Evolutionary conservation across 1,140 invertebrate genomes (phyloP).

Genomic region (Gryllus bimaculatus): DNA sequence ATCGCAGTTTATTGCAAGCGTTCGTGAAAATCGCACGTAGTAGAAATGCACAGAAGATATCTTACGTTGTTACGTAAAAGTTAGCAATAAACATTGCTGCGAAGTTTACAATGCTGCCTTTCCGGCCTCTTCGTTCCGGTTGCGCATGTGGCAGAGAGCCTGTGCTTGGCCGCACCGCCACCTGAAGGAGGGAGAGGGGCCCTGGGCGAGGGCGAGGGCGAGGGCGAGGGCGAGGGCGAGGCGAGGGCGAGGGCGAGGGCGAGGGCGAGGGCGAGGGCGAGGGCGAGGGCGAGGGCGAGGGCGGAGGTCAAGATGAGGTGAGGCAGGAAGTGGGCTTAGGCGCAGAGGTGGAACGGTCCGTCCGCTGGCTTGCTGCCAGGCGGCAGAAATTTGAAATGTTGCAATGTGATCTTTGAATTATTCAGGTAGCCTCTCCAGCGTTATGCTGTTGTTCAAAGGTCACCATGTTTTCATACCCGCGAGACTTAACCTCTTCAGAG

Average conservation of each 20-base stretch:
- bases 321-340: background rate
- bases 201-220: background rate
- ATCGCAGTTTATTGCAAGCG: no score
- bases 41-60: no score
- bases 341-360: background rate
- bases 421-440: background rate
- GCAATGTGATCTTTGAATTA: conserved; percentile 1
- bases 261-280: background rate
- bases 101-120: no score
- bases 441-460: background rate
- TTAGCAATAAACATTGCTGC: no score
- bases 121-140: no score
- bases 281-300: background rate
- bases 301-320: background rate
- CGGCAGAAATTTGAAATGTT: background rate
- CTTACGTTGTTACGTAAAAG: no score
- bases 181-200: no score
- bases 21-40: no score
- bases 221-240: background rate
- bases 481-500: no score
- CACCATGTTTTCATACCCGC: background rate
- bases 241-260: background rate
- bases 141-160: no score
- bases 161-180: no score
- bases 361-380: background rate